Base-by-base conservation (phyloP, 2,113 vertebrate genomes). In the Ranitomeya imitator region DNA sequence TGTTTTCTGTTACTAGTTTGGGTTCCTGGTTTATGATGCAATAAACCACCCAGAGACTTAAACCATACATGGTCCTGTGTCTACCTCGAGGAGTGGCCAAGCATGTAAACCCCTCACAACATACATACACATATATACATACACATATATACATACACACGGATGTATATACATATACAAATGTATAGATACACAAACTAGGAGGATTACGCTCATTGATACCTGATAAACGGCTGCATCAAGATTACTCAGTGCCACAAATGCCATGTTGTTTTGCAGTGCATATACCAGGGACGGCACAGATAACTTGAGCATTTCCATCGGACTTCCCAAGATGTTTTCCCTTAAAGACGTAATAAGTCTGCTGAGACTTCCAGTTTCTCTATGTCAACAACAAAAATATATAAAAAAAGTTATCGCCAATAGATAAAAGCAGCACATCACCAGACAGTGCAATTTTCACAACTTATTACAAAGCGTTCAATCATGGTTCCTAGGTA, bases 221-320 rank as follows among this genome's bases (percentile, higher is more conserved):
- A 98, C 98, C 97, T 99, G 98, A 90, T 99, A 99, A 51, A 99
- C 97, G 0, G 98, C 98, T 11, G 97, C 98, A 90, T 99, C 98
- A 65, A 99, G 94, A 91, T 99, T 98, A 90, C 98, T 99, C 55
- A 99, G 94, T 1, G 98, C 98, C 79, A 99, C 63, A 57, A 99
- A 99, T 0, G 97, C 98, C 98, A 99, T 99, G 89, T 99, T 99
- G 90, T 99, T 99, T 93, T 99, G 98, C 65, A 99, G 1, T 7
- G 97, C 98, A 0, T 99, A 99, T 8, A 99, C 98, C 13, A 99
- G 0, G 0, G 98, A 99, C 0, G 98, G 98, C 59, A 99, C 95
- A 15, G 97, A 97, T 90, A 99, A 93, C 92, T 99, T 99, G 71
- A 98, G 91, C 91, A 99, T 89, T 84, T 99, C 98, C 85, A 86